Base-by-base conservation (phyloP, 2,113 vertebrate genomes). In the Salvelinus fontinalis region DNA sequence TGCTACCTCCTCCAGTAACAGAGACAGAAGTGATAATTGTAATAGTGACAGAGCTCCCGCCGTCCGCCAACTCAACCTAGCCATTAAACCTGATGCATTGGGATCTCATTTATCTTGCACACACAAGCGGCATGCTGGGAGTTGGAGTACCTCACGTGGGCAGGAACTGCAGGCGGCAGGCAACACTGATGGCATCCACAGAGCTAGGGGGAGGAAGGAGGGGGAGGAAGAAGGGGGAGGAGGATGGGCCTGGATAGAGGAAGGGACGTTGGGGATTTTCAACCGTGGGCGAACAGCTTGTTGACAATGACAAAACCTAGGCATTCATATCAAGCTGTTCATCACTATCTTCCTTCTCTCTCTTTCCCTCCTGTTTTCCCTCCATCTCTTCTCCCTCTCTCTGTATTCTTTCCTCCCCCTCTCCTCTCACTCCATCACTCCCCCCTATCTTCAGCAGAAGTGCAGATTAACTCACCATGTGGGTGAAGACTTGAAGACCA, bases 391-490 rank as follows among this genome's bases (percentile, higher is more conserved):
- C 73, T 65, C 8, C 16, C 27, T 78, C 64, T 64, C 20, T 66
- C 71, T 66, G 39, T 44, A 11, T 67, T 24, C 22, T 67, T 54
- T 24, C 51, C 18, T 65, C 34, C 22, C 51, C 31, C 67, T 69
- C 22, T 54, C 59, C 68, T 64, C 9, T 72, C 79, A 60, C 71
- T 73, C 73, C 67, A 26, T 79, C 80, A 76, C 59, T 22, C 34
- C 59, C 67, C 20, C 29, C 73, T 49, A 12, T 67, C 74, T 54
- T 26, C 65, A 68, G 65, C 68, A 75, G 79, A 79, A 83, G 78
- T 80, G 73, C 75, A 85, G 86, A 87, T 86, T 81, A 84, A 81
- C 81, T 85, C 83, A 72, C 77, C 60, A 73, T 83, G 82, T 71
- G 81, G 76, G 44, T 60, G 44, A 75, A 67, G 74, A 16, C 67